Evolutionary conservation across 1,140 invertebrate species (phyloP), one percentile per base, ranked within the genome.

Genomic region (Drosophila takahashii): DNA sequence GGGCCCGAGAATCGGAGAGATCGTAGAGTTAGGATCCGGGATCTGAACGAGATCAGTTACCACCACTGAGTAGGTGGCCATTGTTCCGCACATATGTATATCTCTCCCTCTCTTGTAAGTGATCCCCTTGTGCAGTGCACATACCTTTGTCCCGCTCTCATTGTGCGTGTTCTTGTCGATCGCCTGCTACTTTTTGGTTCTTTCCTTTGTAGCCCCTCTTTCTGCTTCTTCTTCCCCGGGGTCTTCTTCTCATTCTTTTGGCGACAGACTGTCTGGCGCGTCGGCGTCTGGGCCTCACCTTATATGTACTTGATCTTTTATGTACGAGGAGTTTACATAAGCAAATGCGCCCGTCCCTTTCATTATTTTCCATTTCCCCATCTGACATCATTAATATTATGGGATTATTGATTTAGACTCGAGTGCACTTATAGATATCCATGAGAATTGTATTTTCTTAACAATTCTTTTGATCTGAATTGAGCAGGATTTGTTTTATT

Each of bases 201-300:
- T 64, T 51, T 45, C 39, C 57, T 54, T 37, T 65, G 42, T 72
- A 34, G 18, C 15, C 34, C 15, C 36, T 64, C 29, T 22, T 37
- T 48, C 58, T 29, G 27, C 4, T 53, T 34, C 15, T 45, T 42
- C 32, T 65, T 47, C 50, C 34, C 50, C 58, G 51, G 54, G 27
- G 54, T 34, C 26, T 48, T 59, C 60, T 37, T 42, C 39, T 37
- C 36, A 32, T 51, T 61, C 27, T 45, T 54, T 37, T 72, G 86
- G 81, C 86, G 86, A 90, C 86, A 90, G 65, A 79, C 86, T 86
- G 86, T 90, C 86, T 90, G 72, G 67, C 56, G 58, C 54, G 77
- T 79, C 71, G 70, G 74, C 65, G 77, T 73, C 66, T 47, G 77
- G 57, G 72, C 59, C 61, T 73, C 70, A 22, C 41, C 34, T 47